These are phyloP conservation scores for Ceuthmochares aereus DNA, from an alignment of 2,113 vertebrate genomes.

Conservation along the genomic window DNA sequence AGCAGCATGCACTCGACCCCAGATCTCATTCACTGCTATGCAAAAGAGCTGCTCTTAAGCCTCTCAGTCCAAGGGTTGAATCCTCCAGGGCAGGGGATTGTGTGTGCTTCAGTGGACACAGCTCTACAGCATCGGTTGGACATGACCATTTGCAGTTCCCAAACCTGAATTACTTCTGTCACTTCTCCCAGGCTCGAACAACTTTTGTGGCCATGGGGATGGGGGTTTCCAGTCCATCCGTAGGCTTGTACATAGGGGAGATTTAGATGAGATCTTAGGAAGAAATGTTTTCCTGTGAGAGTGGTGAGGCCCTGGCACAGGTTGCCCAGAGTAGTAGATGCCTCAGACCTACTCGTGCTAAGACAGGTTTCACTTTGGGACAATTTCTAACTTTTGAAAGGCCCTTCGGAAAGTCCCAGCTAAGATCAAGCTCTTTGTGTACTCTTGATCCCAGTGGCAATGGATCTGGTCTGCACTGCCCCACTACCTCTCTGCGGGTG, in stretches of 20 bases:
- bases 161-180: not conserved
- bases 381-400: not conserved
- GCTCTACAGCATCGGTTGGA: rapidly evolving
- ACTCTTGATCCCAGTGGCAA: not conserved
- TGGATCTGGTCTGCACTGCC: not conserved
- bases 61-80: not conserved
- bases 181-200: not conserved
- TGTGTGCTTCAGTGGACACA: not conserved
- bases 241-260: not conserved
- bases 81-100: not conserved
- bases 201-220: not conserved
- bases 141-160: not conserved
- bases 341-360: not conserved
- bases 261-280: too few species aligned
- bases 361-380: not conserved
- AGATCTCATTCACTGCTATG: not conserved
- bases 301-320: too few species aligned
- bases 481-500: too few species aligned
- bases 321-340: too few species aligned
- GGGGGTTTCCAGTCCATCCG: not conserved
- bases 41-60: not conserved
- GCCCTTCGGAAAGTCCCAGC: not conserved
- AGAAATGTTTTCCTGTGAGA: too few species aligned
- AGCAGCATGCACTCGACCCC: not conserved
- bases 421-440: not conserved